Percentiles rank a stretch among this genome's conserved stretches.
Evolutionary conservation across 2,888 invertebrate species (phyloP).

Genomic region (Drosophila aldrichi): DNA sequence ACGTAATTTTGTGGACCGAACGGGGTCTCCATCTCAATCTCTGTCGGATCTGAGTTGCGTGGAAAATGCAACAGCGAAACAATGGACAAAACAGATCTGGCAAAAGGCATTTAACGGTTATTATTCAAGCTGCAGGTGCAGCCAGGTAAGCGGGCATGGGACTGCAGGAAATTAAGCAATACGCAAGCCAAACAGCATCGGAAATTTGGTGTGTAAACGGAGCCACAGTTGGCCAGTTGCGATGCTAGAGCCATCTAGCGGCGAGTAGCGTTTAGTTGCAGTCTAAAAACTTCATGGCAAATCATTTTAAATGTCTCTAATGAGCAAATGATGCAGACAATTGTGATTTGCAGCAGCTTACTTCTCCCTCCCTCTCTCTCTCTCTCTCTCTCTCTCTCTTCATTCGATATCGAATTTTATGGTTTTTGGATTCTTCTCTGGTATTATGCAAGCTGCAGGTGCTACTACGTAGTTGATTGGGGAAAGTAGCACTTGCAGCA

Average conservation of each 20-base stretch:
- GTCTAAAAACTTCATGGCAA: constrained; percentile 1
- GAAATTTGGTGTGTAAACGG: constrained; percentile 13
- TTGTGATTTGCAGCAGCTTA: background rate
- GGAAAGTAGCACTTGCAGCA: background rate
- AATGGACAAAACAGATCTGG: constrained; percentile 31
- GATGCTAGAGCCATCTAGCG: constrained; percentile 7
- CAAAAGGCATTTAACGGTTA: constrained; percentile 45
- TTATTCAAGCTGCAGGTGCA: constrained; percentile 44
- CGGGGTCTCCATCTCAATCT: constrained; percentile 37
- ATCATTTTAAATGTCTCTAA: constrained; percentile 8
- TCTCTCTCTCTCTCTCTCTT: background rate
- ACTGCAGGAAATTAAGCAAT: constrained; percentile 14
- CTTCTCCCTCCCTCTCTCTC: background rate
- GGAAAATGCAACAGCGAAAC: constrained; percentile 30
- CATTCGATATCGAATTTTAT: background rate
- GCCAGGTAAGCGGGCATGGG: background rate
- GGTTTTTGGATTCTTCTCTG: background rate
- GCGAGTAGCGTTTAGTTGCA: background rate
- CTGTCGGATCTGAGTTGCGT: constrained; percentile 27
- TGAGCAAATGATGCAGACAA: constrained; percentile 7
- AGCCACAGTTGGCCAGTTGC: background rate
- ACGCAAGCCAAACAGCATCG: constrained; percentile 29
- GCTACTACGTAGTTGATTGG: background rate
- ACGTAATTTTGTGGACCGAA: constrained; percentile 45
- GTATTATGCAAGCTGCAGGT: constrained; percentile 1